Evolutionary conservation across 2,113 vertebrate genomes (phyloP).

Genomic region (Balaeniceps rex): DNA sequence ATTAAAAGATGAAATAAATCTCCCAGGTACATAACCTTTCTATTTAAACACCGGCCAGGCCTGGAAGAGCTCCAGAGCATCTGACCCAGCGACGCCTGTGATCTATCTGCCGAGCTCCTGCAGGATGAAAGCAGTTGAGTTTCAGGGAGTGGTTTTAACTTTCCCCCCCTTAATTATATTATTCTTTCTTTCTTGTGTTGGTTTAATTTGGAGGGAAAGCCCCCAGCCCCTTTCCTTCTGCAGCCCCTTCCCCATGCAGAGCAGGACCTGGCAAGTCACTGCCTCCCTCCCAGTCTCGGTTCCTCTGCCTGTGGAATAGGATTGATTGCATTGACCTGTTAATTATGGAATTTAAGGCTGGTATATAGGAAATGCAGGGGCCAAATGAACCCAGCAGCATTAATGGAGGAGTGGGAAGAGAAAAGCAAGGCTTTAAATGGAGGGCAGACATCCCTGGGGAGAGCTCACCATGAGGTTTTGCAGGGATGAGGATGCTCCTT

Average conservation of each 20-base stretch:
- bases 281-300: neutral
- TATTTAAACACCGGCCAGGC: neutral
- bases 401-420: neutral
- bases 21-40: slow-evolving; percentile 13
- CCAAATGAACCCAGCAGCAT: neutral
- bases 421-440: neutral
- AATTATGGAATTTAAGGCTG: neutral
- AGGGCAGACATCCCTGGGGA: neutral
- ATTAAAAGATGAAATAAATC: slow-evolving; percentile 50
- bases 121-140: neutral
- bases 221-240: neutral
- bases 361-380: neutral
- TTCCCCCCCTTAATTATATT: neutral
- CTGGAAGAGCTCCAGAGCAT: slow-evolving; percentile 16
- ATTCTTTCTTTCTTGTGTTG: neutral
- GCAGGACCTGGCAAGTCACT: neutral
- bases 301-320: neutral
- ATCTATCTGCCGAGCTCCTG: neutral
- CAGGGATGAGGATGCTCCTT: neutral
- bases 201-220: neutral
- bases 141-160: neutral
- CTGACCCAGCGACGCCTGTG: neutral
- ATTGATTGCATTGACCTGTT: neutral
- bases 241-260: rapidly evolving
- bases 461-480: neutral